Percentiles rank a stretch among this genome's conserved stretches.
phyloP scores from a whole-genome alignment of 2,113 vertebrate genomes.

The Atherinomorus stipes region DNA sequence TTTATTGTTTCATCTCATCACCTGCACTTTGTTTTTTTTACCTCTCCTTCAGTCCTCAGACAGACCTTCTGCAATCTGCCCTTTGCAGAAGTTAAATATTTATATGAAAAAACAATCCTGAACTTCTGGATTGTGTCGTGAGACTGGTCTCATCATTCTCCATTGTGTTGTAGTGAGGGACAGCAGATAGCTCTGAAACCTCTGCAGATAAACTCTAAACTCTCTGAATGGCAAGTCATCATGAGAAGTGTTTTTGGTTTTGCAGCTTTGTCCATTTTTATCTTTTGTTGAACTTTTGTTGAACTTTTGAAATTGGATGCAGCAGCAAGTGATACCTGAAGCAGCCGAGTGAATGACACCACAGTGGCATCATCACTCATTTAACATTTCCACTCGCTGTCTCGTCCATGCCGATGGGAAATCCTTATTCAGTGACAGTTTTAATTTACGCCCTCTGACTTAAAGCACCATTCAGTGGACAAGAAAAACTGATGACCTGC shows the following conservation, averaged over 20 bases:
- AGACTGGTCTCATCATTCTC: background rate
- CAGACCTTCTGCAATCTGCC: background rate
- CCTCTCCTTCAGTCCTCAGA: background rate
- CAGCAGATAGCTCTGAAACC: background rate
- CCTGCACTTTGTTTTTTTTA: background rate
- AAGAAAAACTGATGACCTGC: slow-evolving; percentile 43
- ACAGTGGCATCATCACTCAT: background rate
- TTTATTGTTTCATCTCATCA: background rate
- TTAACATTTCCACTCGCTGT: background rate
- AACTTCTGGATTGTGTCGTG: no score
- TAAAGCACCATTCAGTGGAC: slow-evolving; percentile 21
- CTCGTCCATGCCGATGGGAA: background rate
- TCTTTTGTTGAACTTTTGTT: no score
- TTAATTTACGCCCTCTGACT: slow-evolving; percentile 39
- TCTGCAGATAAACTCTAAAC: slow-evolving; percentile 19
- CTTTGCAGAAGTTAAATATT: background rate
- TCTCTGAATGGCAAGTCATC: slow-evolving; percentile 3
- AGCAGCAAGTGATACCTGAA: background rate
- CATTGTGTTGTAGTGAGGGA: background rate
- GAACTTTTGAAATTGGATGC: slow-evolving; percentile 15
- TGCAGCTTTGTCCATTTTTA: background rate
- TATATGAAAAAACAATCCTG: background rate
- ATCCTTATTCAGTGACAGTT: slow-evolving; percentile 34
- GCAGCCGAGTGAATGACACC: background rate
- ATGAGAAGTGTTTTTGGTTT: background rate